phyloP scores from a whole-genome alignment of 2,797 vertebrate species.

The Molossus alvarezi region DNA sequence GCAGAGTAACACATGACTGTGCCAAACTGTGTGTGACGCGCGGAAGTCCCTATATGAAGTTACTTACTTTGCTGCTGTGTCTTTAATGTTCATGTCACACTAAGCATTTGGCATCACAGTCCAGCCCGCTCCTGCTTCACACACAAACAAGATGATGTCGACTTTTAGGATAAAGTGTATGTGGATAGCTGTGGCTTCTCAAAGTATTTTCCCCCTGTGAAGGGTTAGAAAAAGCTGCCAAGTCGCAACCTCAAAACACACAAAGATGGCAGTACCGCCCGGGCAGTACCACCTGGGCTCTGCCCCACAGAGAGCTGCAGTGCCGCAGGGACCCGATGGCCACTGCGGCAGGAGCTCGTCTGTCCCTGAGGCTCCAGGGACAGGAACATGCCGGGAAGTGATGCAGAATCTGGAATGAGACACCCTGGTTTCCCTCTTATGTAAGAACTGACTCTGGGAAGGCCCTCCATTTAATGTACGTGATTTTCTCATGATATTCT shows the following conservation, averaged over 20 bases:
- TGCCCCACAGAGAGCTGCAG: neutral
- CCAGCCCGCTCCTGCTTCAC: neutral
- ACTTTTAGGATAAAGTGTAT: neutral
- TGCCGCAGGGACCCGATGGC: neutral
- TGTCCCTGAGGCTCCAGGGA: neutral
- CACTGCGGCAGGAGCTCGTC: too few relatives aligned
- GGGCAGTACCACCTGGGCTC: too few relatives aligned
- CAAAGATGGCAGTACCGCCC: too few relatives aligned
- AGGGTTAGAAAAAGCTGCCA: too few relatives aligned
- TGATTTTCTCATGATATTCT: neutral
- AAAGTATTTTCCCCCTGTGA: neutral
- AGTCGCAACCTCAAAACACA: too few relatives aligned
- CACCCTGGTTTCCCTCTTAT: neutral
- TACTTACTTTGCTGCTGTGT: neutral
- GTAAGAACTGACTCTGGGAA: neutral
- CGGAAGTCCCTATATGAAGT: neutral
- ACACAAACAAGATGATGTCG: neutral
- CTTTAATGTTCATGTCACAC: neutral
- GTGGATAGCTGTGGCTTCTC: neutral
- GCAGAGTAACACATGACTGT: neutral
- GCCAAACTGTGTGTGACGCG: neutral
- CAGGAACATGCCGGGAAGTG: too few relatives aligned
- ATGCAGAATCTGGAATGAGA: neutral
- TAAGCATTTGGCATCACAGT: neutral
- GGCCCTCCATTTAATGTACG: neutral